Evolutionary conservation across 2,113 vertebrate species (phyloP).

Genomic region (Salvelinus sp.): DNA sequence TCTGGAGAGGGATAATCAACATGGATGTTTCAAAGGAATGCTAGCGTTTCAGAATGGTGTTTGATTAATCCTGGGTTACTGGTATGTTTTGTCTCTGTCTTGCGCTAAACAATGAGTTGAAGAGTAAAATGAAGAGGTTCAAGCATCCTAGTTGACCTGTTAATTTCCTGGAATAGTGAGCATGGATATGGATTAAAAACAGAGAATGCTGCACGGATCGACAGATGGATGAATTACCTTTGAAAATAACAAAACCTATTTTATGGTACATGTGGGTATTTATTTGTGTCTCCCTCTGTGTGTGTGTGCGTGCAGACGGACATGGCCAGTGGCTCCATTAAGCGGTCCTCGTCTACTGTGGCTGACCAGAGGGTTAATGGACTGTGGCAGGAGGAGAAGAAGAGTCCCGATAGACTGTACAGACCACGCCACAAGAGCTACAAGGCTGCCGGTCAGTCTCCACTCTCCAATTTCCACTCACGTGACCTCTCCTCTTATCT

Average conservation of each 20-base stretch:
- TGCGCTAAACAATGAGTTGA: too few species aligned
- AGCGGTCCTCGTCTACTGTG: conserved; percentile 87
- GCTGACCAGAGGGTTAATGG: conserved; percentile 87
- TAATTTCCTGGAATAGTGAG: conserved; percentile 15
- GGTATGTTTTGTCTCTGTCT: neutral
- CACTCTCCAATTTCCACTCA: neutral
- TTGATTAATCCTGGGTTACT: conserved; percentile 40
- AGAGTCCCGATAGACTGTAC: conserved; percentile 85
- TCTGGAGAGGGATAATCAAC: conserved; percentile 20
- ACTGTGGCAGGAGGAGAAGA: conserved; percentile 86
- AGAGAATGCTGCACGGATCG: conserved; percentile 9
- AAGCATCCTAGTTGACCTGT: neutral
- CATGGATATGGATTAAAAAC: conserved; percentile 22
- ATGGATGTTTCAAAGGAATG: neutral
- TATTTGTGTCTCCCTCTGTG: conserved; percentile 22
- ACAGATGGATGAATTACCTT: conserved; percentile 1
- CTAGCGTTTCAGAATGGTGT: neutral
- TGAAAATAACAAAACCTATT: neutral
- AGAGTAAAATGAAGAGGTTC: too few species aligned
- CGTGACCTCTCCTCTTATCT: neutral
- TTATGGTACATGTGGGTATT: conserved; percentile 4
- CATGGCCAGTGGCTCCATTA: conserved; percentile 83
- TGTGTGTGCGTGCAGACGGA: conserved; percentile 69
- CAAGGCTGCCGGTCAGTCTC: conserved; percentile 84
- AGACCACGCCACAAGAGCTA: conserved; percentile 93